Conservation (phyloP, 2,888 invertebrate genomes). For the Drosophila stalkeri region DNA sequence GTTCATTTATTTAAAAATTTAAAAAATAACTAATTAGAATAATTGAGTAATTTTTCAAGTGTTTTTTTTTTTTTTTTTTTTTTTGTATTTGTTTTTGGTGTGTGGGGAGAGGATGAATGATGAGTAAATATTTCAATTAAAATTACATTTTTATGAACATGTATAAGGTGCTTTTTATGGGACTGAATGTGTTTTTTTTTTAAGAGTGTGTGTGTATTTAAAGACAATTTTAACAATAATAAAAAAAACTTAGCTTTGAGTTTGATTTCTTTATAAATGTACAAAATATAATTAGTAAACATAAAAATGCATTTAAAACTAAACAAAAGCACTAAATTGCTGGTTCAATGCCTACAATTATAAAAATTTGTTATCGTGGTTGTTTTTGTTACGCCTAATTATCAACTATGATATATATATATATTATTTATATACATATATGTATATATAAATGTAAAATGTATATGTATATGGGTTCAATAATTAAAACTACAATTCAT, state of each 20-base stretch:
- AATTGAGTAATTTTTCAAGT: conserved; percentile 74
- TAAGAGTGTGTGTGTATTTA: conserved; percentile 41
- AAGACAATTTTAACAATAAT: conserved; percentile 74
- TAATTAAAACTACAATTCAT: conserved; percentile 74
- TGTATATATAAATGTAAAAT: conserved; percentile 43
- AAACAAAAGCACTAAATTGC: conserved; percentile 74
- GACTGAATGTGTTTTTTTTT: conserved; percentile 15
- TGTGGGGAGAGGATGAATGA: conserved; percentile 8
- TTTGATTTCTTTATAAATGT: conserved; percentile 71
- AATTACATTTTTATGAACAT: conserved; percentile 46
- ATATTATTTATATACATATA: conserved; percentile 55
- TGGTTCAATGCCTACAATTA: conserved; percentile 72
- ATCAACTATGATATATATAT: conserved; percentile 69
- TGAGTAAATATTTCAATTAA: conserved; percentile 11
- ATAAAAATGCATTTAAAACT: conserved; percentile 71
- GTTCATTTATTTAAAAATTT: conserved; percentile 71
- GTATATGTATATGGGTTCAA: conserved; percentile 49
- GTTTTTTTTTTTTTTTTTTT: conserved; percentile 40
- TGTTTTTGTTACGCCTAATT: conserved; percentile 64
- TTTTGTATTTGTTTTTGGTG: conserved; percentile 22
- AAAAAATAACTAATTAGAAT: conserved; percentile 67
- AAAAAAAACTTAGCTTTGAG: conserved; percentile 74
- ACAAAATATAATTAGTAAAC: conserved; percentile 78
- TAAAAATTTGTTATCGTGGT: conserved; percentile 53
- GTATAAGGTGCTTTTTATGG: conserved; percentile 33